Conservation (phyloP, 2,888 invertebrate genomes). For the Fragum sueziense region DNA sequence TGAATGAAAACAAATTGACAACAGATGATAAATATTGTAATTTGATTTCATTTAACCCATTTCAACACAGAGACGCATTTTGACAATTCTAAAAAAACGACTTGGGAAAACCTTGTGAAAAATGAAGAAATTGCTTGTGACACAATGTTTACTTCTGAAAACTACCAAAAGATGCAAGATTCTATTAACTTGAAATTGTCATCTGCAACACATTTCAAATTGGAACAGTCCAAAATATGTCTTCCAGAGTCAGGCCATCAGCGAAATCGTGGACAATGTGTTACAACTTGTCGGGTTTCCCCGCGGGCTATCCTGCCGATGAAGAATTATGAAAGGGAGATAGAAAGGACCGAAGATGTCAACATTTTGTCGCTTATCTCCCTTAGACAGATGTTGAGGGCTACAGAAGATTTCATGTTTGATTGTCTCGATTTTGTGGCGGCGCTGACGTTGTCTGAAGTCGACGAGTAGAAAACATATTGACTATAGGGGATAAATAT, state of each 20-base stretch:
- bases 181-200: too few relatives aligned
- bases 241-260: conserved; percentile 37
- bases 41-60: too few relatives aligned
- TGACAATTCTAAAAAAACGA: too few relatives aligned
- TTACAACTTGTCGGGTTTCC: conserved; percentile 57
- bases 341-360: conserved; percentile 38
- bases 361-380: conserved; percentile 51
- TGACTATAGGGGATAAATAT: too few relatives aligned
- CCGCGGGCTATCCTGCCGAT: conserved; percentile 50
- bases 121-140: too few relatives aligned
- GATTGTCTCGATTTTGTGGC: conserved; percentile 14
- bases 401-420: conserved; percentile 53
- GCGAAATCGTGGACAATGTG: conserved; percentile 45
- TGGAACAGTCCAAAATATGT: too few relatives aligned
- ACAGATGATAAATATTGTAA: too few relatives aligned
- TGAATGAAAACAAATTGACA: neutral
- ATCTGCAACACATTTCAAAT: too few relatives aligned
- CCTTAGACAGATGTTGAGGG: conserved; percentile 53
- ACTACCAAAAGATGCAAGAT: too few relatives aligned
- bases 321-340: conserved; percentile 62
- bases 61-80: too few relatives aligned
- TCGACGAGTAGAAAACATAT: neutral
- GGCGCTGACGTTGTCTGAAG: neutral
- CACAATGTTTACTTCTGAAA: too few relatives aligned
- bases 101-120: too few relatives aligned